These are phyloP conservation scores for Hyperopisus bebe DNA, from an alignment of 2,113 vertebrate genomes.

Conservation along the genomic window DNA sequence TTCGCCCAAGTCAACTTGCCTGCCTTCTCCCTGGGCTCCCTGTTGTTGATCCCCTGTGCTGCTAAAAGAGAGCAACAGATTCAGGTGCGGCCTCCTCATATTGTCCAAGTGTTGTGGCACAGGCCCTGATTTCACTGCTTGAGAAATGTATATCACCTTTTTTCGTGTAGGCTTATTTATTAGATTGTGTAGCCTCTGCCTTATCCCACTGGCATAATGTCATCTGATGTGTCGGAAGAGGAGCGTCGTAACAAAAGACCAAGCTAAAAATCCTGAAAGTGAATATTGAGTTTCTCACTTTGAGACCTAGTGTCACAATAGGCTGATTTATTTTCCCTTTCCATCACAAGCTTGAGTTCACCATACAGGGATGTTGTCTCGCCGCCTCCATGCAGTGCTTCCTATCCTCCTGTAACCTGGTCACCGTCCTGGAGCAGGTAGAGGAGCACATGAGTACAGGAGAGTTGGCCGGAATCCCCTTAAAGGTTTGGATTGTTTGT, in stretches of 20 bases:
- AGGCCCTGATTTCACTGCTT: not conserved
- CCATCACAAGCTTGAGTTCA: not conserved
- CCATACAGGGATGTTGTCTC: not conserved
- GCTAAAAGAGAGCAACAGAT: slow-evolving; percentile 76
- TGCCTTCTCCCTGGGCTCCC: slow-evolving; percentile 81
- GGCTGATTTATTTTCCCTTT: not conserved
- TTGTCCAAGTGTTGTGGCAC: not conserved
- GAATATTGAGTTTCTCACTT: not conserved
- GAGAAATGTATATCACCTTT: not conserved
- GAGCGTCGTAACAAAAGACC: not conserved
- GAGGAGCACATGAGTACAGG: slow-evolving; percentile 75
- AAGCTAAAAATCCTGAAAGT: not conserved
- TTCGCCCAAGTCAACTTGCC: slow-evolving; percentile 77
- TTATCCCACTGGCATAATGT: not conserved
- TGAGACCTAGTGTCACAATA: not conserved
- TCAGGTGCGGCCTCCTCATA: slow-evolving; percentile 57
- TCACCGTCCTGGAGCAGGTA: slow-evolving; percentile 71
- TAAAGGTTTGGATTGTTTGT: slow-evolving; percentile 61
- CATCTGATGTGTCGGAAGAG: not conserved
- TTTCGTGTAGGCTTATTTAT: not conserved
- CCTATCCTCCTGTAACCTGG: slow-evolving; percentile 61
- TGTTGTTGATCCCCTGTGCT: slow-evolving; percentile 75
- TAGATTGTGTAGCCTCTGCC: not conserved
- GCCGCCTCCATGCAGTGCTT: slow-evolving; percentile 61
- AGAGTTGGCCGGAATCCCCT: slow-evolving; percentile 76